These are phyloP conservation scores for Drosophila atripex DNA, from an alignment of 2,888 invertebrate genomes.

Conservation along the genomic window DNA sequence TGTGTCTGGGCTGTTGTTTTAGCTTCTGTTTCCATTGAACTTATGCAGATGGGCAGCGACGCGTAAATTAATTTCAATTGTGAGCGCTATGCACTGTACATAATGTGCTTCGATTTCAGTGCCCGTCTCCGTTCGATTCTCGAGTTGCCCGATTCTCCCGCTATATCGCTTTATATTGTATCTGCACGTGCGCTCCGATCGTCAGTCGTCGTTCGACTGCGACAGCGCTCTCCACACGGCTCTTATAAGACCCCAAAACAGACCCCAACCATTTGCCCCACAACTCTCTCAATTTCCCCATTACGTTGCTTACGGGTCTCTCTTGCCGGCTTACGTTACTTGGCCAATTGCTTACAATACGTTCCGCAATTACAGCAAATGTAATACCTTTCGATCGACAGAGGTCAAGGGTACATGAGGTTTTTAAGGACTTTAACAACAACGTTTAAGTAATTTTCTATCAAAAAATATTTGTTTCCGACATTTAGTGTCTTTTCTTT, in stretches of 20 bases:
- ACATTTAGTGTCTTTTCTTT: background rate
- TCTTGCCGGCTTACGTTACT: conserved; percentile 24
- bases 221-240: conserved; percentile 57
- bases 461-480: too few species aligned
- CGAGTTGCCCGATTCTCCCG: conserved; percentile 4
- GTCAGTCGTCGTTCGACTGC: conserved; percentile 58
- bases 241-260: conserved; percentile 59
- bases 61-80: conserved; percentile 75
- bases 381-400: background rate
- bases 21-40: conserved; percentile 66
- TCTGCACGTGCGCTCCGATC: conserved; percentile 42
- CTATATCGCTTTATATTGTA: conserved; percentile 18
- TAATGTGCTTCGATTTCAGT: conserved; percentile 66
- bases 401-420: background rate
- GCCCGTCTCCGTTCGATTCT: conserved; percentile 18
- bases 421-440: background rate
- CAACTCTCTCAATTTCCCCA: conserved; percentile 23
- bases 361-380: background rate
- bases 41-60: conserved; percentile 70
- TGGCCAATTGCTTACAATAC: conserved; percentile 6
- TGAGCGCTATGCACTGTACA: conserved; percentile 51
- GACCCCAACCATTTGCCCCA: conserved; percentile 49
- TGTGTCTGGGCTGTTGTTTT: conserved; percentile 37
- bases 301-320: background rate
- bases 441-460: background rate